These are phyloP conservation scores for Hypotaenidia philippensis DNA, from an alignment of 2,797 vertebrate genomes.

Conservation along the genomic window DNA sequence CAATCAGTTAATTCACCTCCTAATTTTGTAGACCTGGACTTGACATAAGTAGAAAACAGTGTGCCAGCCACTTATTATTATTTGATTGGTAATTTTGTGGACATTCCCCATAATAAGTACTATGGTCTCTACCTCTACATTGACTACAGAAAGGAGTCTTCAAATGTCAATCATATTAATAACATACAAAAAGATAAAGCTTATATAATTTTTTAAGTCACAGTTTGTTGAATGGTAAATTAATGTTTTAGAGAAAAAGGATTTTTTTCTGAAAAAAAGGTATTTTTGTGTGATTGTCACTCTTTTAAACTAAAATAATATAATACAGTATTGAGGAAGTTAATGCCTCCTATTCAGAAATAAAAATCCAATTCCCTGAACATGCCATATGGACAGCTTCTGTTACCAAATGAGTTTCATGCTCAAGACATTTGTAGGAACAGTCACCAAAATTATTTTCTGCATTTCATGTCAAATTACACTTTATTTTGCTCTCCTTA, in stretches of 20 bases:
- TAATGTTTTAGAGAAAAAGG: background rate
- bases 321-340: background rate
- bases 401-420: background rate
- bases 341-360: background rate
- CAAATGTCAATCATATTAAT: constrained; percentile 27
- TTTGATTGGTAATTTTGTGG: background rate
- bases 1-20: background rate
- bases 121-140: background rate
- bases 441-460: background rate
- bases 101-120: background rate
- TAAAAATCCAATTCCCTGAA: constrained; percentile 20
- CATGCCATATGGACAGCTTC: constrained; percentile 7
- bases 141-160: background rate
- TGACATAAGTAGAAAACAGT: background rate
- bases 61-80: background rate
- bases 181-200: background rate
- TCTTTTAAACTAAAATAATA: background rate
- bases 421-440: background rate
- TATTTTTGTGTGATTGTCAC: background rate
- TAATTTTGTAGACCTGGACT: background rate
- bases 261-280: background rate
- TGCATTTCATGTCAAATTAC: background rate
- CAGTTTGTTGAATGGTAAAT: background rate
- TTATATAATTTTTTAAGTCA: background rate
- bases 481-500: background rate